Conservation (phyloP, 2,113 vertebrate genomes). For the Corapipo altera region DNA sequence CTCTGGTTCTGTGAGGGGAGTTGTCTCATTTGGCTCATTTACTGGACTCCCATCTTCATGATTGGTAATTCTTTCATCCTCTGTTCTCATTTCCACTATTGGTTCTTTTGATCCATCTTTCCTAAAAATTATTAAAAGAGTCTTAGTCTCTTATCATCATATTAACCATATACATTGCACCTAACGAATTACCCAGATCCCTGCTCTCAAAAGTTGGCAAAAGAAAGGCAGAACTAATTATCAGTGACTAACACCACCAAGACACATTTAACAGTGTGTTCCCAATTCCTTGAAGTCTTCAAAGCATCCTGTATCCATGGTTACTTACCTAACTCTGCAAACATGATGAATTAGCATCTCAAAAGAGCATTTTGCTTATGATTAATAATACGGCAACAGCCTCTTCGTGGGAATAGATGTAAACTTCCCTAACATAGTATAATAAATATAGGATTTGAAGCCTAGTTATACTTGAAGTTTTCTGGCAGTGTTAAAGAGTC, state of each 20-base stretch:
- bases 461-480: not conserved
- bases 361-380: constrained; percentile 44
- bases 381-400: not conserved
- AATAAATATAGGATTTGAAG: not conserved
- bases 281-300: constrained; percentile 28
- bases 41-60: constrained; percentile 85
- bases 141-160: not conserved
- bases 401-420: not conserved
- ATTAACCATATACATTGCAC: not conserved
- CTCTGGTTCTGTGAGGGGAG: constrained; percentile 88
- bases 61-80: constrained; percentile 86
- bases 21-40: constrained; percentile 90
- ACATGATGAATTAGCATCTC: constrained; percentile 6
- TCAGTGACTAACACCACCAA: not conserved
- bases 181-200: not conserved
- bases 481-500: not conserved
- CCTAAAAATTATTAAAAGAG: constrained; percentile 70
- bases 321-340: constrained; percentile 6
- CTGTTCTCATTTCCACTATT: constrained; percentile 88
- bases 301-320: constrained; percentile 19
- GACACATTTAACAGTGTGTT: not conserved
- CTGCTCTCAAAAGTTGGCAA: not conserved
- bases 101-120: constrained; percentile 90
- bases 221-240: constrained; percentile 40
- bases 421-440: not conserved